Evolutionary conservation across 2,113 vertebrate species (phyloP).

Genomic region (Callipepla squamata): DNA sequence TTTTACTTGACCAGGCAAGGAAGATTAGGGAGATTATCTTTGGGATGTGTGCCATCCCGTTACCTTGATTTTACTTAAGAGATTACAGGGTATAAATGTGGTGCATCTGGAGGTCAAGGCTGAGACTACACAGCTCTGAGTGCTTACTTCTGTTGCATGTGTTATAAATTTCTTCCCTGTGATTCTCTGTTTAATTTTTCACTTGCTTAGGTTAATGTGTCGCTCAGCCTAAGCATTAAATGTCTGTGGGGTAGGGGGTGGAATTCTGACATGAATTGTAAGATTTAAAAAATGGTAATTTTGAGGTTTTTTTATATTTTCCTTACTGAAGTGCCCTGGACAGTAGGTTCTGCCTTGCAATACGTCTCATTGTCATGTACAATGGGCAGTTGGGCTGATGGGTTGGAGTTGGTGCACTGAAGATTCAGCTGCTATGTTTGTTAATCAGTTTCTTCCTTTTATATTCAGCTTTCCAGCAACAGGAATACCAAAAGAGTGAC

Average conservation of each 20-base stretch:
- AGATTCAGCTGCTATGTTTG: neutral
- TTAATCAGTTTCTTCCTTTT: neutral
- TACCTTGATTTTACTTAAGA: constrained; percentile 18
- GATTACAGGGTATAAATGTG: constrained; percentile 43
- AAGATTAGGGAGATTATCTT: constrained; percentile 53
- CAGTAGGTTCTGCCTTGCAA: neutral
- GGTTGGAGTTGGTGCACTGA: neutral
- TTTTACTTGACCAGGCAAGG: neutral
- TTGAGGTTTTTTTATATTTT: neutral
- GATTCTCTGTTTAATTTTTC: neutral
- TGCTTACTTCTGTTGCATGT: neutral
- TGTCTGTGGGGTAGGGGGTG: neutral
- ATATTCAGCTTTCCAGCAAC: neutral
- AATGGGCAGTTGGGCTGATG: neutral
- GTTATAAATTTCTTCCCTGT: neutral
- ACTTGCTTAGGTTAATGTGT: neutral
- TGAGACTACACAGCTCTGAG: neutral
- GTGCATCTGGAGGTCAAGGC: constrained; percentile 29
- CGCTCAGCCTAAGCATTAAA: neutral
- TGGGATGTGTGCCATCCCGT: constrained; percentile 1
- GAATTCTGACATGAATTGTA: neutral
- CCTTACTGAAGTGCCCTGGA: neutral
- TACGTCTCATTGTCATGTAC: neutral
- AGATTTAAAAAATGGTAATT: neutral
- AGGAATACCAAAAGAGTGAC: neutral